These are phyloP conservation scores for Holothuria scabra DNA, from an alignment of 53 echinoderm and acorn worm genomes.

Conservation along the genomic window DNA sequence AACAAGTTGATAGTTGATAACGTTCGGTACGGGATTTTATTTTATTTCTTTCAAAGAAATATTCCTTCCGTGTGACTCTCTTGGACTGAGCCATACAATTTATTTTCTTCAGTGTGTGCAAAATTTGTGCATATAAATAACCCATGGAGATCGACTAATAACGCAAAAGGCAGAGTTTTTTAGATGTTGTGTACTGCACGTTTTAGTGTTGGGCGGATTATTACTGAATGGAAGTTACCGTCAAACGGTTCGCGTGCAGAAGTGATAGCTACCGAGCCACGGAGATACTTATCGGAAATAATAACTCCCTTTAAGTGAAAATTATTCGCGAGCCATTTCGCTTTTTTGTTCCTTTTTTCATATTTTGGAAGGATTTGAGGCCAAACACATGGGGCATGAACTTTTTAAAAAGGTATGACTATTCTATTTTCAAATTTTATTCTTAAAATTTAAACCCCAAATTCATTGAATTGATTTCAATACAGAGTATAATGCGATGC, in stretches of 20 bases:
- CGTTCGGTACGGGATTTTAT: conserved; percentile 15
- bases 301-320: too few relatives aligned
- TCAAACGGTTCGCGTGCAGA: background rate
- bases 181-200: background rate
- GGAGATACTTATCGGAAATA: too few relatives aligned
- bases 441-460: background rate
- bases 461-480: background rate
- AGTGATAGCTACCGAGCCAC: too few relatives aligned
- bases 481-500: background rate
- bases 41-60: conserved; percentile 13
- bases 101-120: conserved; percentile 14
- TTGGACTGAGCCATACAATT: conserved; percentile 17
- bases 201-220: conserved; percentile 31
- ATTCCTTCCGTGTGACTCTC: conserved; percentile 13
- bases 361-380: conserved; percentile 30
- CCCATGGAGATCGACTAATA: conserved; percentile 1
- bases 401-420: conserved; percentile 50
- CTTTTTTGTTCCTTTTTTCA: conserved; percentile 12
- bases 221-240: conserved; percentile 1
- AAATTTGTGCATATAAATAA: conserved; percentile 41
- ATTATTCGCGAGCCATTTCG: too few relatives aligned
- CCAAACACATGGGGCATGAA: conserved; percentile 51
- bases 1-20: conserved; percentile 22
- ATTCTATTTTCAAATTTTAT: background rate
- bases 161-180: too few relatives aligned